phyloP scores from a whole-genome alignment of 2,113 vertebrate species.

The Crotalus horridus region DNA sequence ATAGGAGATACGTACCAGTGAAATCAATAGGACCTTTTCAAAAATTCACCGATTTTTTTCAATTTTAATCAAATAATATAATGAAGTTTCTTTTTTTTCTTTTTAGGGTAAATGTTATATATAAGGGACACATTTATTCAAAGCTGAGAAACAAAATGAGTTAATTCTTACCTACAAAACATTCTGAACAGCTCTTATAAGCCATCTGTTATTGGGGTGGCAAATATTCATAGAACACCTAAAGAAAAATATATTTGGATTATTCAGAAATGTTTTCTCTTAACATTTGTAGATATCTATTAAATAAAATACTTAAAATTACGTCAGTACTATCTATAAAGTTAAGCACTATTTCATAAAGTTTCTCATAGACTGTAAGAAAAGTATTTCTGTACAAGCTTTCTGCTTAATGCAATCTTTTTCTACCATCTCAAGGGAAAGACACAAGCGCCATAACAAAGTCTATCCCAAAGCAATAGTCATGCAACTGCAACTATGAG shows the following conservation, averaged over 20 bases:
- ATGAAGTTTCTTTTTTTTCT: neutral
- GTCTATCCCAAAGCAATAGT: neutral
- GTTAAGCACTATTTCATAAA: neutral
- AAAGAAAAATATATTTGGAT: constrained; percentile 46
- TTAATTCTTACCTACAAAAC: constrained; percentile 69
- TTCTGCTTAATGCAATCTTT: neutral
- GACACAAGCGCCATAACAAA: neutral
- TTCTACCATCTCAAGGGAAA: neutral
- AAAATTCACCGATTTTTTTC: neutral
- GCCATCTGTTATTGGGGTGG: constrained; percentile 43
- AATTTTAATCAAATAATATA: neutral
- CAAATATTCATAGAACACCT: constrained; percentile 63
- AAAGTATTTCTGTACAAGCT: constrained; percentile 5
- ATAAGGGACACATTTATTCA: neutral
- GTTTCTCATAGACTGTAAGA: constrained; percentile 16
- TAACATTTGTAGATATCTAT: neutral
- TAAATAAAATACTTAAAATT: constrained; percentile 18
- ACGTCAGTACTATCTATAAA: constrained; percentile 16
- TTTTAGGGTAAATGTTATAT: neutral
- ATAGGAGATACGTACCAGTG: neutral
- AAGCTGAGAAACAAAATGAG: neutral
- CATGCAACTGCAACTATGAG: neutral
- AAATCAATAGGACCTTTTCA: neutral
- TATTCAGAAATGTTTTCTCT: constrained; percentile 35
- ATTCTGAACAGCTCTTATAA: constrained; percentile 46